Percentiles rank a stretch among this genome's conserved stretches.
These are phyloP conservation scores for Brachionus asplanchnoidis DNA, from an alignment of 1,140 invertebrate species.

Conservation along the genomic window DNA sequence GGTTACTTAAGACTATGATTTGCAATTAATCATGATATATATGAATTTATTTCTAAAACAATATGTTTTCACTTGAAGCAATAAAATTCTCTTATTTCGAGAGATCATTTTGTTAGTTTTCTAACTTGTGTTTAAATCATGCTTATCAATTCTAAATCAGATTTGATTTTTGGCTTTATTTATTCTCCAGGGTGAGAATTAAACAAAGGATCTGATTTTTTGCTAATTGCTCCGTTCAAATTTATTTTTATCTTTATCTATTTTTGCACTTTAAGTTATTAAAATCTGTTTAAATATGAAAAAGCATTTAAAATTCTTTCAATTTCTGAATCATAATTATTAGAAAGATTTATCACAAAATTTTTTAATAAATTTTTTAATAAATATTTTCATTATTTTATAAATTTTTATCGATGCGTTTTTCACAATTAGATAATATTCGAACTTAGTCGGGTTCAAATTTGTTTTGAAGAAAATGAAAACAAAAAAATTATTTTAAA, in stretches of 20 bases:
- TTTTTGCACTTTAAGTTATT: neutral
- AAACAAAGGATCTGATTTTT: neutral
- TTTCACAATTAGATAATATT: too few species aligned
- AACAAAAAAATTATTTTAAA: too few species aligned
- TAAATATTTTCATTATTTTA: too few species aligned
- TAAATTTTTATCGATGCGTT: too few species aligned
- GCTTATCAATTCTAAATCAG: constrained; percentile 24
- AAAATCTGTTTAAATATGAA: neutral
- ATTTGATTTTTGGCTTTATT: neutral
- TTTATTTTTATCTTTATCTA: neutral
- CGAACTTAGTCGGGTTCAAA: too few species aligned
- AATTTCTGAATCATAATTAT: neutral
- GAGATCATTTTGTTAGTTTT: neutral
- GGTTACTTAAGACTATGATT: neutral
- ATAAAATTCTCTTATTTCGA: neutral
- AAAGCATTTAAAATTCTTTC: too few species aligned
- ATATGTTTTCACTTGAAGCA: constrained; percentile 6
- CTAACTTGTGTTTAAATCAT: constrained; percentile 7
- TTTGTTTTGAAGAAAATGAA: too few species aligned
- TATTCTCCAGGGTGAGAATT: neutral
- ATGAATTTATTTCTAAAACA: neutral
- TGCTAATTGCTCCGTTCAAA: neutral
- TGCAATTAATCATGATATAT: constrained; percentile 16
- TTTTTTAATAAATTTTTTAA: too few species aligned
- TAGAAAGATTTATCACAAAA: too few species aligned